Percentiles rank a stretch among this genome's conserved stretches.
Evolutionary conservation across 2,888 invertebrate genomes (phyloP).

Genomic region (Calliscelio sp.): DNA sequence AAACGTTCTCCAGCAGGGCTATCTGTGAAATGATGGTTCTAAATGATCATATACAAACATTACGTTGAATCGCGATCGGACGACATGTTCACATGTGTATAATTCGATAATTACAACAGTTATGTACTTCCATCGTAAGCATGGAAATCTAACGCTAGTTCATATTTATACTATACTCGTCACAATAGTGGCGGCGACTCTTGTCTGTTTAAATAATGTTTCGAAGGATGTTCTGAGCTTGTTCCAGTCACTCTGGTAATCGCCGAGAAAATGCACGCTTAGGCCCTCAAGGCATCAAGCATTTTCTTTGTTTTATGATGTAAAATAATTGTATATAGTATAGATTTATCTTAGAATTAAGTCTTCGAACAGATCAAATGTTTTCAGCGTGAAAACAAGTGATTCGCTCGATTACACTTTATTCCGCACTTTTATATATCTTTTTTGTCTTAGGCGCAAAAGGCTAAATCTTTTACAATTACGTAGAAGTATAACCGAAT

Average conservation of each 20-base stretch:
- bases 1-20: constrained; percentile 12
- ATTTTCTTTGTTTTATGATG: constrained; percentile 36
- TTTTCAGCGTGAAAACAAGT: constrained; percentile 1
- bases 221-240: constrained; percentile 67
- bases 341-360: constrained; percentile 32
- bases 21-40: not conserved
- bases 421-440: constrained; percentile 16
- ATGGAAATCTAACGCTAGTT: constrained; percentile 62
- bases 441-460: constrained; percentile 38
- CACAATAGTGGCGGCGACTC: constrained; percentile 37
- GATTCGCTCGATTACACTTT: constrained; percentile 6
- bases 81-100: constrained; percentile 67
- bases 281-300: constrained; percentile 61
- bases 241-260: constrained; percentile 47
- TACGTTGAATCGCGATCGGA: constrained; percentile 67
- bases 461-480: constrained; percentile 53
- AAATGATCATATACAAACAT: constrained; percentile 58
- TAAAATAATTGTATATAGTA: constrained; percentile 54
- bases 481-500: constrained; percentile 36
- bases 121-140: constrained; percentile 64
- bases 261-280: constrained; percentile 51
- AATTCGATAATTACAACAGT: constrained; percentile 67
- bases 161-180: constrained; percentile 37
- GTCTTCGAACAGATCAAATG: too few species aligned
- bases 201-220: constrained; percentile 39